A percentile compares a stretch with the other conserved stretches of the same genome.
Conservation (phyloP, 1,140 invertebrate genomes). For the Micrasema minimum region DNA sequence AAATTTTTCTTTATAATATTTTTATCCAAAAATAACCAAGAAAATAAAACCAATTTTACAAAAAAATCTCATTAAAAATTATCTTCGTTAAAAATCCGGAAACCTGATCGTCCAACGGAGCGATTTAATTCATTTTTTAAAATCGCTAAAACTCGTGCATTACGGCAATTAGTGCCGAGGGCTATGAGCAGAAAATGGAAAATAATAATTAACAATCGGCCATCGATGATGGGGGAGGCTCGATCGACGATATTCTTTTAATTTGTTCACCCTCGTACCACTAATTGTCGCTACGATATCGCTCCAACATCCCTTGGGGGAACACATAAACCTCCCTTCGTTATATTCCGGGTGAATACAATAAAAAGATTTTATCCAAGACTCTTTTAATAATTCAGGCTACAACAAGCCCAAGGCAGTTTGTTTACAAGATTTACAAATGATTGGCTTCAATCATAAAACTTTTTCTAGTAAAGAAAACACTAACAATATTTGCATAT, state of each 20-base stretch:
- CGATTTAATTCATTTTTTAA: slow-evolving; percentile 32
- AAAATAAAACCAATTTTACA: too few relatives aligned
- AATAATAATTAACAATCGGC: slow-evolving; percentile 50
- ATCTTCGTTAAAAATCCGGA: slow-evolving; percentile 12
- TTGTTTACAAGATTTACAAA: too few relatives aligned
- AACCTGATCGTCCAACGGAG: slow-evolving; percentile 15
- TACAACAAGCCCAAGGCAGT: too few relatives aligned
- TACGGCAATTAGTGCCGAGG: slow-evolving; percentile 25
- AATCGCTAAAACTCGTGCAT: background rate
- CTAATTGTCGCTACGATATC: slow-evolving; percentile 51
- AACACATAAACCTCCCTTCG: background rate
- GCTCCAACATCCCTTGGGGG: background rate
- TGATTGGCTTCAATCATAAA: too few relatives aligned
- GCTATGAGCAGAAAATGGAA: slow-evolving; percentile 5
- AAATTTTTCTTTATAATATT: too few relatives aligned
- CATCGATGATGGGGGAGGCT: slow-evolving; percentile 38
- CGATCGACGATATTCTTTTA: slow-evolving; percentile 54
- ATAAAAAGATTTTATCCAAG: slow-evolving; percentile 50
- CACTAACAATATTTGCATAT: too few relatives aligned
- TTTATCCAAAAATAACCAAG: too few relatives aligned
- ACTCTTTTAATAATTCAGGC: too few relatives aligned
- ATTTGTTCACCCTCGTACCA: slow-evolving; percentile 48
- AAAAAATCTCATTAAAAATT: slow-evolving; percentile 32
- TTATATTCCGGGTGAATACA: slow-evolving; percentile 28
- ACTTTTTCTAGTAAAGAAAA: too few relatives aligned